Percentiles rank a stretch among this genome's conserved stretches.
Evolutionary conservation across 1,140 invertebrate genomes (phyloP).

Genomic region (Lepidurus couesii): DNA sequence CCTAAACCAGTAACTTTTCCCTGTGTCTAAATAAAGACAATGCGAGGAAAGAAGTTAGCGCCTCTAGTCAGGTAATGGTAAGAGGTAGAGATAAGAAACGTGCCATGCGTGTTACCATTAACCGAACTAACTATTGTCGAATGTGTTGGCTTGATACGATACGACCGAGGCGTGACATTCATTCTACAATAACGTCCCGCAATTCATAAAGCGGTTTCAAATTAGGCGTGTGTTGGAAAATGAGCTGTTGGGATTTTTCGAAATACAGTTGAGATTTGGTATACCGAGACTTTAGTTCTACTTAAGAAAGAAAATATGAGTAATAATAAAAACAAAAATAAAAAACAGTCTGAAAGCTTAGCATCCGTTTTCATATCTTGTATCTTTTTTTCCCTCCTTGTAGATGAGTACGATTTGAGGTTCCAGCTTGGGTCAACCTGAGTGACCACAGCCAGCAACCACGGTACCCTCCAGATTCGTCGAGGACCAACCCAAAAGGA

Average conservation of each 20-base stretch:
- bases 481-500: not conserved
- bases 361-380: not conserved
- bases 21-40: not conserved
- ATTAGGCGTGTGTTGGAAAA: not conserved
- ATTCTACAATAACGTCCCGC: not conserved
- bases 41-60: not conserved
- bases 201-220: not conserved
- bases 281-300: not conserved
- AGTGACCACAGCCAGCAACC: slow-evolving; percentile 1
- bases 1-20: too few relatives aligned
- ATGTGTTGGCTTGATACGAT: not conserved
- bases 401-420: slow-evolving; percentile 5
- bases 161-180: slow-evolving; percentile 13
- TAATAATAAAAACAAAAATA: not conserved
- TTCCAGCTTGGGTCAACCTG: not conserved
- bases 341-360: not conserved
- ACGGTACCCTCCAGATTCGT: not conserved
- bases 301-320: not conserved
- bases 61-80: not conserved
- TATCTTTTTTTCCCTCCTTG: not conserved
- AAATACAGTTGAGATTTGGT: not conserved
- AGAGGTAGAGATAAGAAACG: not conserved
- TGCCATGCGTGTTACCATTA: slow-evolving; percentile 1
- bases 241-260: not conserved
- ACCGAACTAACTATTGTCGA: not conserved